phyloP scores from a whole-genome alignment of 2,797 vertebrate species.

The Sebastes trivittatus region DNA sequence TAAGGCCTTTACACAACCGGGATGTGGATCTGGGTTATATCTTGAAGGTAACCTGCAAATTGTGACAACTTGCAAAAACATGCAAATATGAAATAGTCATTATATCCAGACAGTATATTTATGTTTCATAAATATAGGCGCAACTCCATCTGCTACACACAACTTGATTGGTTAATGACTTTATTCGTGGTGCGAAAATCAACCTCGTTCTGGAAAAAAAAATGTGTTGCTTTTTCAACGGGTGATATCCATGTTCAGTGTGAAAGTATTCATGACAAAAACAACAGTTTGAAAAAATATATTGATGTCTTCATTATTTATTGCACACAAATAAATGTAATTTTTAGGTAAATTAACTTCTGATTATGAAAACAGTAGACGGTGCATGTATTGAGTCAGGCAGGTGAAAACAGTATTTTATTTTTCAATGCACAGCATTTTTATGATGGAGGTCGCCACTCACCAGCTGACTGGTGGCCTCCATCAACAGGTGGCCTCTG shows the following conservation, averaged over 20 bases:
- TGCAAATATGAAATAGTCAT: too few species aligned
- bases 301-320: background rate
- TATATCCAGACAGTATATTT: too few species aligned
- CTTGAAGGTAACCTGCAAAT: too few species aligned
- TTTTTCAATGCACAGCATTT: background rate
- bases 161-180: background rate
- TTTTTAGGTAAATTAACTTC: background rate
- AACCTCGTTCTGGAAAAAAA: background rate
- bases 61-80: too few species aligned
- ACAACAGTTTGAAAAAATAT: background rate
- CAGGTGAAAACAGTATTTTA: background rate
- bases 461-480: background rate
- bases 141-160: background rate
- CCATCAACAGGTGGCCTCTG: background rate
- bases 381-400: background rate
- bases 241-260: background rate
- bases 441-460: background rate
- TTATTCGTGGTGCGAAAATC: too few species aligned
- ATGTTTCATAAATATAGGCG: too few species aligned
- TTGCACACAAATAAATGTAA: background rate
- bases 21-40: background rate
- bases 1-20: too few species aligned
- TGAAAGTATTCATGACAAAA: background rate
- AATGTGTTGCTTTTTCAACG: too few species aligned
- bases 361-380: slow-evolving; percentile 14